phyloP scores from a whole-genome alignment of 2,888 invertebrate genomes.

The Spatulosminthurus flaviceps region DNA sequence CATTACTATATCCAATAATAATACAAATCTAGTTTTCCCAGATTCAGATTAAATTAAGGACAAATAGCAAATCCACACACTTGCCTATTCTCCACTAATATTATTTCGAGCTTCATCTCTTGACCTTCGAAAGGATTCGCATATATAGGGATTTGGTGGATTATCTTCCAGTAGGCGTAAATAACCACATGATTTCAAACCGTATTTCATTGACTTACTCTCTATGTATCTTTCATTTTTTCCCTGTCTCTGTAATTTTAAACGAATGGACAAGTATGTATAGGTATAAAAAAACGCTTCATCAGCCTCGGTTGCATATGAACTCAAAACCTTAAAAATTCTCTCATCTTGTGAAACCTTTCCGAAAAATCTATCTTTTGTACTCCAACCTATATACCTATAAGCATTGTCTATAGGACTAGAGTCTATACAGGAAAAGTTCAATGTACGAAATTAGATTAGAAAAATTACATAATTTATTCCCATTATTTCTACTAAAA shows the following conservation, averaged over 20 bases:
- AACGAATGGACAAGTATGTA: too few relatives aligned
- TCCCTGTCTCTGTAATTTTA: too few relatives aligned
- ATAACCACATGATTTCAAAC: constrained; percentile 5
- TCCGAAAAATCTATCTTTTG: neutral
- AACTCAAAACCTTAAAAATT: neutral
- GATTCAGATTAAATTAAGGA: too few relatives aligned
- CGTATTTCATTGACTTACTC: too few relatives aligned
- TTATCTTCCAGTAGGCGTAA: neutral
- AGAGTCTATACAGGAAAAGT: neutral
- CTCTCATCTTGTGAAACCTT: neutral
- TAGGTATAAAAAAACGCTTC: too few relatives aligned
- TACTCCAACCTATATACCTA: neutral
- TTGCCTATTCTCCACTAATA: too few relatives aligned
- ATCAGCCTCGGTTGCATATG: neutral
- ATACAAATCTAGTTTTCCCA: too few relatives aligned
- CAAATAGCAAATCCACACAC: too few relatives aligned
- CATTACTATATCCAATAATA: too few relatives aligned
- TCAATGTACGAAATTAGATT: constrained; percentile 10
- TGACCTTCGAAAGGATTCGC: neutral
- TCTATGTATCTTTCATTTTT: too few relatives aligned
- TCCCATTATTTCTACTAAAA: neutral
- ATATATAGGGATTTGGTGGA: neutral
- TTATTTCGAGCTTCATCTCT: too few relatives aligned
- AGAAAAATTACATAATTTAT: constrained; percentile 12
- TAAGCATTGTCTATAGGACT: neutral